Base-by-base conservation (phyloP, 2,113 vertebrate species). In the Alces alces region DNA sequence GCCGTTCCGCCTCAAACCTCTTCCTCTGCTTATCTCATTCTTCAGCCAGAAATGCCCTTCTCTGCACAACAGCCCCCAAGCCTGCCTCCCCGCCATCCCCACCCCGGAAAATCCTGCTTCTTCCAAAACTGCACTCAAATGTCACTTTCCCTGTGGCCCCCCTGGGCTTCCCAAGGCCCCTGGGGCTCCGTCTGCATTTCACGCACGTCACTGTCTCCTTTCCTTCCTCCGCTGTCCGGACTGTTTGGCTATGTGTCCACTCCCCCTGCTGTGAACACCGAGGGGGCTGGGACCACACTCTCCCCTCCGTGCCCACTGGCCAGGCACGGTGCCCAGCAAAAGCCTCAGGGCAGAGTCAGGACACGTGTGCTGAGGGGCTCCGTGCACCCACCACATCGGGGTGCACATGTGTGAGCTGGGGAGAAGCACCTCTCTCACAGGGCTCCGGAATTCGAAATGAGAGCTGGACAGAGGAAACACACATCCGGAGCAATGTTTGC, bases 381-480 rank as follows among this genome's bases (percentile, higher is more conserved):
- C 33, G 13, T 8, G 39, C 21, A 54, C 16, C 21, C 13, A 0
- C 4, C 47, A 79, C 11, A 19, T n/a, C 15, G 0, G 23, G 6
- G 19, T 21, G 39, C n/a, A 70, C 80, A 7, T 13, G 28, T 57
- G 39, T 43, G 73, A 85, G 61, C 52, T 21, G 39, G 47, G 25
- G 55, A 45, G 5, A 82, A 60, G n/a, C 17, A 10, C 6, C 39
- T 36, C 57, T 66, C 60, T 30, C 66, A 17, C 50, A n/a, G 43
- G 43, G 36, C 0, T 39, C 55, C 57, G 33, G 11, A 95, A 45
- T 16, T 57, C 50, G 7, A 33, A 27, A 54, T 79, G 27, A n/a
- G 19, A 33, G 54, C 36, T 36, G 3, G 28, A 28, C 3, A 27
- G 33, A 83, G 39, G 0, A 19, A 1, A 60, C 25, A 28, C 0